Evolutionary conservation across 2,888 invertebrate genomes (phyloP).

Genomic region (Diplazon laetatorius): DNA sequence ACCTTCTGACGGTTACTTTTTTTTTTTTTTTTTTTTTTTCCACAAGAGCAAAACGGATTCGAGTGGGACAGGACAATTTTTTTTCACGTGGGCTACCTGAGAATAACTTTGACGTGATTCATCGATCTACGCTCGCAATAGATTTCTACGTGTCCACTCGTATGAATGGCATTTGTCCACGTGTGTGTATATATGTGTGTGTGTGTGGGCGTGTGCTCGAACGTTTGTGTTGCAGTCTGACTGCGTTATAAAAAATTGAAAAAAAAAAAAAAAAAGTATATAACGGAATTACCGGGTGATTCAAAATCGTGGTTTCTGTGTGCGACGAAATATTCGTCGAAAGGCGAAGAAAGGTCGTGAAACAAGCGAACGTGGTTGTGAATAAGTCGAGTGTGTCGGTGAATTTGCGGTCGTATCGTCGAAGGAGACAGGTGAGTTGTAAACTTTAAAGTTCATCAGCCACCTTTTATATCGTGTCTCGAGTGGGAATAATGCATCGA

Average conservation of each 20-base stretch:
- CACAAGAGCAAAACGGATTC: slow-evolving; percentile 18
- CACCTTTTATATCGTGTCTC: slow-evolving; percentile 11
- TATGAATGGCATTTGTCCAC: slow-evolving; percentile 5
- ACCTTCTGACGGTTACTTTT: too few species aligned
- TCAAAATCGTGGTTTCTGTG: too few species aligned
- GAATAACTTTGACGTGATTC: slow-evolving; percentile 56
- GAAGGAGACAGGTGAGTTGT: slow-evolving; percentile 25
- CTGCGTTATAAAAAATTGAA: slow-evolving; percentile 10
- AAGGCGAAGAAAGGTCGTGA: slow-evolving; percentile 50
- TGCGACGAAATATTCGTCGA: too few species aligned
- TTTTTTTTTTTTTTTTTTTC: slow-evolving; percentile 9
- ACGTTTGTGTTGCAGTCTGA: not conserved
- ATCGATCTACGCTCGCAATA: slow-evolving; percentile 39
- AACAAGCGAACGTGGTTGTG: not conserved
- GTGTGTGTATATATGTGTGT: slow-evolving; percentile 17
- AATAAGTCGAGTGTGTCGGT: slow-evolving; percentile 20
- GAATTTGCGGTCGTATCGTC: slow-evolving; percentile 19
- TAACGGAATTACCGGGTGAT: too few species aligned
- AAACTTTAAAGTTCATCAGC: slow-evolving; percentile 60
- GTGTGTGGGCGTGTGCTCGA: too few species aligned
- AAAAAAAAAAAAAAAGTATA: too few species aligned
- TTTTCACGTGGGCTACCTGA: slow-evolving; percentile 43
- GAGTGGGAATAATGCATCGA: too few species aligned
- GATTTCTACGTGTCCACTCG: slow-evolving; percentile 16
- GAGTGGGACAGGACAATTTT: slow-evolving; percentile 29